These are phyloP conservation scores for Ruditapes philippinarum DNA, from an alignment of 1,140 invertebrate species.

Conservation along the genomic window DNA sequence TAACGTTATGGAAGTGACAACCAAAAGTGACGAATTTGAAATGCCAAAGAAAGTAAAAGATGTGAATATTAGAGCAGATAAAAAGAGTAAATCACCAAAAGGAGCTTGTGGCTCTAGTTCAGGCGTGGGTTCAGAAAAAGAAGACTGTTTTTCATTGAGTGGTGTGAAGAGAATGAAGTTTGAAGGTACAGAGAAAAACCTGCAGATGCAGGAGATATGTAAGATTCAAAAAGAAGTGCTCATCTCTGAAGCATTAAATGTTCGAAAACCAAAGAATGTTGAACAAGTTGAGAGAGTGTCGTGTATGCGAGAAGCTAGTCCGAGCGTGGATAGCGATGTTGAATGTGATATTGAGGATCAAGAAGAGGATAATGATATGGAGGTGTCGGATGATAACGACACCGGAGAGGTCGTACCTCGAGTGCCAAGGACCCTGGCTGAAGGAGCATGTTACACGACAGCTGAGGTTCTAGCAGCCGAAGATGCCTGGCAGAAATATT, in stretches of 20 bases:
- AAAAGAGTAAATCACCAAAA: constrained; percentile 66
- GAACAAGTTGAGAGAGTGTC: neutral
- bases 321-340: constrained; percentile 72
- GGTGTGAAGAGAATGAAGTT: constrained; percentile 79
- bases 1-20: constrained; percentile 18
- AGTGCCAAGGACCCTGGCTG: neutral
- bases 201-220: constrained; percentile 80
- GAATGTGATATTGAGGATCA: constrained; percentile 63
- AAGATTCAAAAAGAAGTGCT: constrained; percentile 80
- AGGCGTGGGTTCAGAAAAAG: constrained; percentile 4
- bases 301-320: constrained; percentile 17
- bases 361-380: constrained; percentile 67
- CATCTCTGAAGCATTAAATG: constrained; percentile 28
- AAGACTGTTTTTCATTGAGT: constrained; percentile 71
- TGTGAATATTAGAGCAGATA: constrained; percentile 76
- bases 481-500: constrained; percentile 90
- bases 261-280: constrained; percentile 31
- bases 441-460: constrained; percentile 35
- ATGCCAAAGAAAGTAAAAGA: constrained; percentile 71
- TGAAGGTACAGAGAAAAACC: constrained; percentile 83
- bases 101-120: constrained; percentile 29
- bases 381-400: constrained; percentile 14
- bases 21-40: constrained; percentile 53
- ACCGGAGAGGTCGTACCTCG: constrained; percentile 3
- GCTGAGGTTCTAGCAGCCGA: constrained; percentile 86